Evolutionary conservation across 2,797 vertebrate genomes (phyloP), one percentile per base, ranked within the genome.

Genomic region (Podarcis siculus): DNA sequence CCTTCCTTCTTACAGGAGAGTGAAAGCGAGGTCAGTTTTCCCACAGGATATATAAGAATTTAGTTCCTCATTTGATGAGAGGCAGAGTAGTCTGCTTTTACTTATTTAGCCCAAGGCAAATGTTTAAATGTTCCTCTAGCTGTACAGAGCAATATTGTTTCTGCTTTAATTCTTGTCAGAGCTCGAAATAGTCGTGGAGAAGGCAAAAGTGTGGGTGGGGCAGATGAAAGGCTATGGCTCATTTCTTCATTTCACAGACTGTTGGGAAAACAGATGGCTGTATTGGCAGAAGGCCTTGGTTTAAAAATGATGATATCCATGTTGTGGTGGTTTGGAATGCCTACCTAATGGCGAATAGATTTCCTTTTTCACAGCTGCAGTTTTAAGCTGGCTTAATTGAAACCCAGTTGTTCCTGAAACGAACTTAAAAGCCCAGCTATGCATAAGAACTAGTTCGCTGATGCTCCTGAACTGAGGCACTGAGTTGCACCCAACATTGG

Each of bases 231-330:
- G 67, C 32, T 79, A 49, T 86, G 30, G 37, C 13, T 86, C 42
- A 77, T 86, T 78, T 86, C 75, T 86, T 79, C 64, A 86, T 49
- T 77, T 35, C 84, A 37, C 67, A 39, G 73, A 35, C 75, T 67
- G 61, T 39, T 86, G 84, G 61, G 75, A 86, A 86, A 86, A 78
- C 84, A 86, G 84, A 86, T 86, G 61, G 75, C 64, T 79, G 8
- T 35, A 79, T 78, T 86, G 84, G 84, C 84, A 79, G 61, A 69
- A 35, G n/a, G 64, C 75, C 75, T 30, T 67, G 5, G n/a, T 78
- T 49, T 25, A n/a, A 45, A 32, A 76, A 69, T 49, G 75, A 69
- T 45, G 64, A 49, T 49, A 49, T 27, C 21, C 61, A 79, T 55
- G 49, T 55, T 55, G 49, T 55, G 49, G 8, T 67, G 49, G 61